These are phyloP conservation scores for Hirtodrosophila cameraria DNA, from an alignment of 2,888 invertebrate species.

Conservation along the genomic window DNA sequence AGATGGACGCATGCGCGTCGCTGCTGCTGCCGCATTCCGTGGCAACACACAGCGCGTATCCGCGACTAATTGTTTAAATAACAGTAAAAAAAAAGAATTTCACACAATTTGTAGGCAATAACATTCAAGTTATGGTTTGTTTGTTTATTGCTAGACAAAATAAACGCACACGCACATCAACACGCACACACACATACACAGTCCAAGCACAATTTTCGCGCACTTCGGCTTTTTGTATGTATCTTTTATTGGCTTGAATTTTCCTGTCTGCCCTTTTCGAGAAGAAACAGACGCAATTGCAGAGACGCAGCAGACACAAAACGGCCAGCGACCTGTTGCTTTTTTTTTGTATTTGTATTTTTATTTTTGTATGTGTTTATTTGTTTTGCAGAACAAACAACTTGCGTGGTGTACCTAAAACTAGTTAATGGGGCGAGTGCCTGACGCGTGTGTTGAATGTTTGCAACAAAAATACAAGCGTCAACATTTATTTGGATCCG, in stretches of 20 bases:
- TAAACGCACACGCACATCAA: conserved; percentile 16
- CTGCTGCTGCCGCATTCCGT: conserved; percentile 66
- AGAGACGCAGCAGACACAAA: conserved; percentile 38
- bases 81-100: conserved; percentile 53
- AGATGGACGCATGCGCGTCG: conserved; percentile 54
- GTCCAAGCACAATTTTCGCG: conserved; percentile 65
- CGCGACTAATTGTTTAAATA: conserved; percentile 69
- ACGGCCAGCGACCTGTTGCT: conserved; percentile 49
- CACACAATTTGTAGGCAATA: conserved; percentile 53
- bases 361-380: conserved; percentile 22
- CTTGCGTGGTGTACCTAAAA: conserved; percentile 25
- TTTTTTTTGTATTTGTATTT: conserved; percentile 23
- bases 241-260: conserved; percentile 78
- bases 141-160: conserved; percentile 44
- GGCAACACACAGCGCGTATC: conserved; percentile 41
- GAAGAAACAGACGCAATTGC: conserved; percentile 15
- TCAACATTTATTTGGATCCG: conserved; percentile 37
- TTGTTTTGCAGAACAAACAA: too few relatives aligned
- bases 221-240: conserved; percentile 73
- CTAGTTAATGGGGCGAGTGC: conserved; percentile 25
- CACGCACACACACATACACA: conserved; percentile 24
- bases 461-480: conserved; percentile 33
- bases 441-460: conserved; percentile 31
- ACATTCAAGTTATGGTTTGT: conserved; percentile 50
- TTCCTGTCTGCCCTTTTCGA: conserved; percentile 74